Conservation (phyloP, 2,797 vertebrate genomes). For the Linurgus olivaceus region DNA sequence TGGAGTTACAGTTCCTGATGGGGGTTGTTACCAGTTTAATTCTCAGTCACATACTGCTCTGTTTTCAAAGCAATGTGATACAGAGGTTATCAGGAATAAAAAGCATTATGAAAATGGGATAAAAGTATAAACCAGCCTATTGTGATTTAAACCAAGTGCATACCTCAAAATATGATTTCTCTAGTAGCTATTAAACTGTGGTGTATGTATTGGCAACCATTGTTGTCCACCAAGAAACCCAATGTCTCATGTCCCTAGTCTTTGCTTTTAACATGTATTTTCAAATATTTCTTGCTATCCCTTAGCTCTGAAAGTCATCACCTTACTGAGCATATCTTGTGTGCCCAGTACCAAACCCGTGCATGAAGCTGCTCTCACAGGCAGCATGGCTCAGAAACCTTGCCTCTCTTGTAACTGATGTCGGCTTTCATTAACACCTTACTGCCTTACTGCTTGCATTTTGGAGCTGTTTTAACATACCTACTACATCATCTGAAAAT, state of each 20-base stretch:
- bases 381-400: background rate
- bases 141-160: background rate
- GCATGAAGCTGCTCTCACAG: background rate
- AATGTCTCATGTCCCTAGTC: background rate
- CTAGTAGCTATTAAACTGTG: background rate
- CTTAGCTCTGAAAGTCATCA: background rate
- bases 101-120: background rate
- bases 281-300: background rate
- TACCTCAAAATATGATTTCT: background rate
- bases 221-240: background rate
- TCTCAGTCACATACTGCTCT: background rate
- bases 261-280: background rate
- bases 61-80: background rate
- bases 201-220: background rate
- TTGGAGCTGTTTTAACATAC: background rate
- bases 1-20: background rate
- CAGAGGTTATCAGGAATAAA: background rate
- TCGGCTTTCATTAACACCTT: background rate
- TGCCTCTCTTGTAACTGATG: background rate
- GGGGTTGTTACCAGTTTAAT: background rate
- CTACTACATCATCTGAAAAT: background rate
- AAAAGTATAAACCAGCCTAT: background rate
- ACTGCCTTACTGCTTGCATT: background rate
- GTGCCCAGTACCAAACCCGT: background rate
- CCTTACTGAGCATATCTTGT: rapidly evolving